Base-by-base conservation (phyloP, 2,113 vertebrate genomes). In the Dicrurus megarhynchus region DNA sequence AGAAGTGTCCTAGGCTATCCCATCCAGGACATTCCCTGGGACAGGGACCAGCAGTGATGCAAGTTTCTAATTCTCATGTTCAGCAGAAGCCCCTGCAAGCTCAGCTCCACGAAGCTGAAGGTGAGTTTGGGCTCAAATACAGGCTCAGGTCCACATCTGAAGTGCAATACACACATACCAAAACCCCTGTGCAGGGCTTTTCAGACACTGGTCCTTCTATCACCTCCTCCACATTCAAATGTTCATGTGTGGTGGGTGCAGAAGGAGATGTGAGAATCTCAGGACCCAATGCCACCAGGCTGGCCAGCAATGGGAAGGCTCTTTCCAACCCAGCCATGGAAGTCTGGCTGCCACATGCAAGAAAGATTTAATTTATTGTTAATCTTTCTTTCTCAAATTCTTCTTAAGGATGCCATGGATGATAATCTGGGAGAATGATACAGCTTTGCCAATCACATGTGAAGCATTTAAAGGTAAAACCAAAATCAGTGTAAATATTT, bases 211-310 rank as follows among this genome's bases (percentile, higher is more conserved):
- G 8, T 46, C 11, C 26, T 75, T 60, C 64, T 32, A 17, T 53
- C 16, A 41, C 18, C 37, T 59, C 50, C 37, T 55, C 86, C 27
- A 52, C 22, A 9, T 56, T 73, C 44, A 60, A 30, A 57, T 16
- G 10, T 33, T 59, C 0, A 0, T 7, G 30, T 42, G 59, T 0
- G 1, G 17, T 60, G 16, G 47, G 6, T 47, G 23, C 1, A 4
- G 37, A 59, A 41, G 44, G 57, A 84, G 44, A 42, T 24, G 6
- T 3, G 33, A 73, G 33, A 42, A 16, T 39, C 14, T 77, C 59
- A 84, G 67, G 27, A 55, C 14, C 6, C 3, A 8, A 3, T 16
- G 19, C 10, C 57, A 50, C 20, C 64, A 61, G 63, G 16, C 19
- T 77, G 41, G 52, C 9, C 24, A 30, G n/a, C 0, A 1, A 35